Conservation (phyloP, 2,888 invertebrate genomes). For the Trileptium ribeirensis region DNA sequence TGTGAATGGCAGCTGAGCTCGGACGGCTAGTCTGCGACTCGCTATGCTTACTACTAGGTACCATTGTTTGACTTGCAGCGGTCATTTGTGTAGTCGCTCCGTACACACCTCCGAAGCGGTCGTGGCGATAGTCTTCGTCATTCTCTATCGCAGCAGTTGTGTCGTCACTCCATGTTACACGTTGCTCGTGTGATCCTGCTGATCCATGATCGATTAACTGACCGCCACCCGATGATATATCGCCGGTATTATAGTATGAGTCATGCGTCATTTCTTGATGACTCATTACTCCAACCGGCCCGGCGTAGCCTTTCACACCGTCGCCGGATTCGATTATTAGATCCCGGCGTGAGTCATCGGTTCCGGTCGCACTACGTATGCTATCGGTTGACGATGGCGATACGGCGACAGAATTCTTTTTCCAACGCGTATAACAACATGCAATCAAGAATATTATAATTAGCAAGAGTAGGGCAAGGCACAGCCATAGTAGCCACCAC, state of each 20-base stretch:
- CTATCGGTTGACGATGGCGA: background rate
- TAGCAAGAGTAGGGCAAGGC: background rate
- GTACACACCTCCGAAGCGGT: too few relatives aligned
- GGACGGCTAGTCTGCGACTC: background rate
- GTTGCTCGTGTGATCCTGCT: background rate
- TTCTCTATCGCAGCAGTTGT: background rate
- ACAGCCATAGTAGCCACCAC: background rate
- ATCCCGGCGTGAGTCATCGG: background rate
- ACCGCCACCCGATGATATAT: background rate
- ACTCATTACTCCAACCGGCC: background rate
- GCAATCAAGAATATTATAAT: conserved; percentile 16
- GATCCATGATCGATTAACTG: background rate
- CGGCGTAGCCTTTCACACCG: background rate
- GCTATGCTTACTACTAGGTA: background rate
- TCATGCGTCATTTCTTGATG: background rate
- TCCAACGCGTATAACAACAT: conserved; percentile 2
- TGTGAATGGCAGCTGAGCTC: background rate
- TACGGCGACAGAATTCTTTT: background rate
- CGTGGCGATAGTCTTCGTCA: too few relatives aligned
- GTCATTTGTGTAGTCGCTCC: background rate
- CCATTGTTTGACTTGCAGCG: background rate
- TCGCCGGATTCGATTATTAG: background rate
- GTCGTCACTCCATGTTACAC: background rate
- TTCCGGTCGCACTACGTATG: background rate
- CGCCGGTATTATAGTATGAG: background rate